Evolutionary conservation across 2,888 invertebrate species (phyloP), one percentile per base, ranked within the genome.

Genomic region (Andrena praecox): DNA sequence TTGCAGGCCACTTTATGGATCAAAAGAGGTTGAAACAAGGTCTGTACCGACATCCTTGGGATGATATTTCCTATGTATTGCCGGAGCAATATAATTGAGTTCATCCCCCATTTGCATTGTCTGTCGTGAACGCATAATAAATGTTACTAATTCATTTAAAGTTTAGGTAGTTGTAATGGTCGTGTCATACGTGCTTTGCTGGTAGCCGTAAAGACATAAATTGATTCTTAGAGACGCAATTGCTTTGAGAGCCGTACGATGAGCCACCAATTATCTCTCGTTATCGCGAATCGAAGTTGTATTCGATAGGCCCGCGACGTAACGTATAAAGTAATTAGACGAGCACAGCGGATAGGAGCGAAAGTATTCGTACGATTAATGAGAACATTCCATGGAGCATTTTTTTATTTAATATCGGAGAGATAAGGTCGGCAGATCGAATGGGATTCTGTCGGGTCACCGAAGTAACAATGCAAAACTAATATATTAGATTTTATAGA

Each of bases 11-110:
- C 93, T 99, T 97, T 94, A 96, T 99, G 95, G 99, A 99, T 95
- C 99, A 99, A 95, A 99, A 98, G 95, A 96, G 99, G 87, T 96
- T 99, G 95, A 99, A 99, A 93, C 99, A 99, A 95, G 99, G 99
- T 7, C 96, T 99, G 4, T 99, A 99, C 95, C 97, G 99, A 90
- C 99, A 99, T 95, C 99, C 99, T 0, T 99, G 99, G 99, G 99
- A 99, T 94, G 99, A 99, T 94, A 99, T 99, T 95, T 97, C 97
- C 0, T 97, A 97, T 93, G 96, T 97, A 82, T 95, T 98, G 92
- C 97, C 97, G 5, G 97, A 97, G 90, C 96, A 96, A 91, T 96
- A 96, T 93, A 95, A 95, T 87, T 95, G 67, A 73, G 76, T 67
- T 77, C 72, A 79, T 73, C 69, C 80, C 79, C 80, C 79, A 80